Evolutionary conservation across 64 coral and sea anemone genomes (phyloP).

Genomic region (Catalaphyllia jardinei): DNA sequence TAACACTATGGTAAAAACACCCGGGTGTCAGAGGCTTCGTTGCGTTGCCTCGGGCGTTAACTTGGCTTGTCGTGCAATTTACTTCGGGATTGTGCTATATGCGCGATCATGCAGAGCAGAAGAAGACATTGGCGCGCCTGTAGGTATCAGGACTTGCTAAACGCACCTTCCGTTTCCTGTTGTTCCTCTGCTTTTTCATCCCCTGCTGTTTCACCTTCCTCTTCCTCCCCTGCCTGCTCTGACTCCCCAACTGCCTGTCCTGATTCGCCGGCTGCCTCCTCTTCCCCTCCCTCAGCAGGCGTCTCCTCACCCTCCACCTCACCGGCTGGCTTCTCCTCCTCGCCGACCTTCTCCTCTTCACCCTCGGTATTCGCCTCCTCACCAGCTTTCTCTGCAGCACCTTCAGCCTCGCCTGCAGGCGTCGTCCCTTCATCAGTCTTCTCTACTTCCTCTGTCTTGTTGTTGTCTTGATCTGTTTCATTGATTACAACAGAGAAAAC

Average conservation of each 20-base stretch:
- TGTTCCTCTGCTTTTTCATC: neutral
- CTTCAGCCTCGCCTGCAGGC: slow-evolving; percentile 23
- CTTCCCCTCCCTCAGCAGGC: neutral
- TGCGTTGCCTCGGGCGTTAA: no score
- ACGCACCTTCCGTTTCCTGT: neutral
- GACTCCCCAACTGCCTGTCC: neutral
- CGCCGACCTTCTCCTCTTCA: slow-evolving; percentile 1
- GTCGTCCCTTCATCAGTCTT: neutral
- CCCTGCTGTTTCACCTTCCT: neutral
- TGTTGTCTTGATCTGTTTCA: slow-evolving; percentile 62
- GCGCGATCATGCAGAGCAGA: no score
- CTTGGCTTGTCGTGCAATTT: no score
- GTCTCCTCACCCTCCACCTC: slow-evolving; percentile 5
- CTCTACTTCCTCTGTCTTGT: slow-evolving; percentile 42
- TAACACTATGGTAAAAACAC: no score
- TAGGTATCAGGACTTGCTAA: neutral
- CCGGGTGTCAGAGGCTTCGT: no score
- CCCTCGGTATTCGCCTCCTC: neutral
- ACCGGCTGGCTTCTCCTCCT: neutral
- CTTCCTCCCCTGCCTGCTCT: neutral
- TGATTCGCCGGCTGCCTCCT: neutral
- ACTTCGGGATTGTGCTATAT: no score
- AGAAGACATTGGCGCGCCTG: no score
- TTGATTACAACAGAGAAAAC: neutral
- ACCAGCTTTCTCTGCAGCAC: no score